These are phyloP conservation scores for Psephotus haematonotus DNA, from an alignment of 2,113 vertebrate species.

Conservation along the genomic window DNA sequence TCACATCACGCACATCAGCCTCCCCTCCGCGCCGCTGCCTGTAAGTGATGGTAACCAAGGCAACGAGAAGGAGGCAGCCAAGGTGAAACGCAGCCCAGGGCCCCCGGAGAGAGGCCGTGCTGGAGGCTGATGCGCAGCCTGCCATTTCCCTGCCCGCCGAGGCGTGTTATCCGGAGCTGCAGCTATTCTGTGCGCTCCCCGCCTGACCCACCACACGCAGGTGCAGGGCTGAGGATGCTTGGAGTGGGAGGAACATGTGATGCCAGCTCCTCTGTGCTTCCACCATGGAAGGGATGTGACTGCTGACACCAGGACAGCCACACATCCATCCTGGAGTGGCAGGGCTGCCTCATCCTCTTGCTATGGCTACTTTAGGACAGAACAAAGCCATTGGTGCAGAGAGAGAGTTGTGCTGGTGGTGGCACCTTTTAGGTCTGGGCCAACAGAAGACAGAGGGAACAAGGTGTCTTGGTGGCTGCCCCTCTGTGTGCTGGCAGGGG, in stretches of 20 bases:
- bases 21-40: background rate
- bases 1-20: constrained; percentile 19
- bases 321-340: rapidly evolving
- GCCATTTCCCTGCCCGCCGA: constrained; percentile 43
- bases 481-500: background rate
- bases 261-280: background rate
- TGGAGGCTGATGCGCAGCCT: constrained; percentile 53
- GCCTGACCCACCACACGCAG: background rate
- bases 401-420: background rate
- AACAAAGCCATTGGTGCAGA: background rate
- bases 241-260: background rate
- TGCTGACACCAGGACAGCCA: background rate
- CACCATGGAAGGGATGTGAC: background rate
- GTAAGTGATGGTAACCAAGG: constrained; percentile 65
- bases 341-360: background rate
- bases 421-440: background rate
- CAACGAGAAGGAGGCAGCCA: constrained; percentile 67
- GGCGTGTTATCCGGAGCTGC: constrained; percentile 19
- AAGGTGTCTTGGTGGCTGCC: background rate
- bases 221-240: background rate
- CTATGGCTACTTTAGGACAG: background rate
- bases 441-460: background rate
- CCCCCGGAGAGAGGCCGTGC: constrained; percentile 55
- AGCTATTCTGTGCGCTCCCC: background rate
- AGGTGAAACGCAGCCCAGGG: constrained; percentile 62